Conservation (phyloP, 2,113 vertebrate genomes). For the Lamprologus tigripictilis region DNA sequence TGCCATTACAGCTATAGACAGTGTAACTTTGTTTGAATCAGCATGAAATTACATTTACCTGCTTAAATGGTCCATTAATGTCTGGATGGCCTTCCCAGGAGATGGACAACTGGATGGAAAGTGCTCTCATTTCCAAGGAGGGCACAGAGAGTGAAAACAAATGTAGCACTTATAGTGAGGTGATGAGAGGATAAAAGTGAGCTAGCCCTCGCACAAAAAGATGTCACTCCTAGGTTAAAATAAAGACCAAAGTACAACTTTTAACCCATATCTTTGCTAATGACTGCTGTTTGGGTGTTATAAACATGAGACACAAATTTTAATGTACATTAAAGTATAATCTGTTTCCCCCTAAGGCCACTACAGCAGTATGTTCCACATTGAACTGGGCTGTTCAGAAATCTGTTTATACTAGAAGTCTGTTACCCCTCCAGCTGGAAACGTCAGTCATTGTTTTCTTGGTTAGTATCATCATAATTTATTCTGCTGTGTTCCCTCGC, state of each 20-base stretch:
- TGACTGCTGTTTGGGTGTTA: neutral
- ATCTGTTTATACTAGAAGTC: neutral
- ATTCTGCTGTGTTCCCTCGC: slow-evolving; percentile 1
- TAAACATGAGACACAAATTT: neutral
- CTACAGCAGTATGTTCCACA: neutral
- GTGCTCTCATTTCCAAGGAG: neutral
- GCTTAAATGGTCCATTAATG: slow-evolving; percentile 41
- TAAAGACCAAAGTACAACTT: neutral
- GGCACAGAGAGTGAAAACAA: neutral
- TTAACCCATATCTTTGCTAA: neutral
- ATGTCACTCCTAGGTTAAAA: neutral
- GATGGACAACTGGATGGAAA: neutral
- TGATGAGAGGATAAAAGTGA: neutral
- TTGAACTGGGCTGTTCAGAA: slow-evolving; percentile 1
- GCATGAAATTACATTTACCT: slow-evolving; percentile 38
- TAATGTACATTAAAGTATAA: neutral
- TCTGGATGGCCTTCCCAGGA: slow-evolving; percentile 19
- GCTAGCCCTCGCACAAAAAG: neutral
- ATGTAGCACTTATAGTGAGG: neutral
- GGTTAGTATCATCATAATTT: slow-evolving; percentile 9
- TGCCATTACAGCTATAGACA: slow-evolving; percentile 23
- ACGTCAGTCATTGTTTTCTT: slow-evolving; percentile 23
- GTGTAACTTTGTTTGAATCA: slow-evolving; percentile 42
- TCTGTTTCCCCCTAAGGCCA: neutral
- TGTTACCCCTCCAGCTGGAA: neutral